These are phyloP conservation scores for Ailuropoda melanoleuca DNA, from an alignment of 2,113 vertebrate genomes.

Conservation along the genomic window DNA sequence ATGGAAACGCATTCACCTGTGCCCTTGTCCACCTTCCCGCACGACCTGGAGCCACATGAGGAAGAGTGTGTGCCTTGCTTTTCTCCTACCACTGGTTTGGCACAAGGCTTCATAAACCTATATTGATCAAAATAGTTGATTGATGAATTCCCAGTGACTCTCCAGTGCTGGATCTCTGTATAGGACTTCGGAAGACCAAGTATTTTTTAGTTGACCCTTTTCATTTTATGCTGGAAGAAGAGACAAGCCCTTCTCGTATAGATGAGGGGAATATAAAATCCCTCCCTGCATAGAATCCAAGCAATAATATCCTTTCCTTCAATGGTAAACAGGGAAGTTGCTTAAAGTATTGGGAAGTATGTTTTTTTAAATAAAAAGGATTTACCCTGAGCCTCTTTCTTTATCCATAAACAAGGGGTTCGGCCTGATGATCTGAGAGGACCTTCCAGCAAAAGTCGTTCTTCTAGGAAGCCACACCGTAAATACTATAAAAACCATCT, in stretches of 20 bases:
- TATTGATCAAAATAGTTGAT: background rate
- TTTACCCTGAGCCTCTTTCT: background rate
- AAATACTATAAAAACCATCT: background rate
- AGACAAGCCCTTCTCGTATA: background rate
- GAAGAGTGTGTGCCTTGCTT: background rate
- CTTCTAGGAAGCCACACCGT: background rate
- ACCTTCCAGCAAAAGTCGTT: slow-evolving; percentile 19
- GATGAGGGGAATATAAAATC: background rate
- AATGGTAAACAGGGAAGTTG: background rate
- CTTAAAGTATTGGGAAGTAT: background rate
- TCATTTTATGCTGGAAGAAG: background rate
- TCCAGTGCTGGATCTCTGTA: background rate
- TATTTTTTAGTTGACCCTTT: background rate
- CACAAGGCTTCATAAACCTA: background rate
- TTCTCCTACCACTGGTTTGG: background rate
- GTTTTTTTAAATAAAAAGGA: background rate
- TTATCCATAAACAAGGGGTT: background rate
- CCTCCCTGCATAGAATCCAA: background rate
- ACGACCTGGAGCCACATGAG: accelerated
- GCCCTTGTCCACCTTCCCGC: background rate
- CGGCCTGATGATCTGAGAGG: background rate
- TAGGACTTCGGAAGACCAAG: background rate
- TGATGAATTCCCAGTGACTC: background rate
- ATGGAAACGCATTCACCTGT: background rate
- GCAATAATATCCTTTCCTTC: background rate